Evolutionary conservation across 1,140 invertebrate species (phyloP).

Genomic region (Drosophila pruinosa): DNA sequence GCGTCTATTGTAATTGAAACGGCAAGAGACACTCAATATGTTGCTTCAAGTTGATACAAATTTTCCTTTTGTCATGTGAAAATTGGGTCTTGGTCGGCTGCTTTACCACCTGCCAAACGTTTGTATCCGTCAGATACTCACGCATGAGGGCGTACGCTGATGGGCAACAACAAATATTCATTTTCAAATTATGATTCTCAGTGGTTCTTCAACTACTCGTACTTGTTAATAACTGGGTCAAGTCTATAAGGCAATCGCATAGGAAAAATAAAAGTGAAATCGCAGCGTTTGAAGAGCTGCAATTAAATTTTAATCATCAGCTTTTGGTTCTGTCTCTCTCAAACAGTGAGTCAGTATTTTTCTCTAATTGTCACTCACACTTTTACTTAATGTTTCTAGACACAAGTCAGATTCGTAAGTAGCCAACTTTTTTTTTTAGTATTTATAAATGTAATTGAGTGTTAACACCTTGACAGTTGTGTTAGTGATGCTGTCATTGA

Average conservation of each 20-base stretch:
- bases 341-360: background rate
- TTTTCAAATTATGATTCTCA: slow-evolving; percentile 62
- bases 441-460: slow-evolving; percentile 24
- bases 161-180: slow-evolving; percentile 42
- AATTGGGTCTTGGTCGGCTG: slow-evolving; percentile 75
- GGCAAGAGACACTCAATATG: slow-evolving; percentile 57
- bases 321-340: slow-evolving; percentile 14
- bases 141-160: slow-evolving; percentile 61
- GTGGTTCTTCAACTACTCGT: slow-evolving; percentile 35
- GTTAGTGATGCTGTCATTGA: slow-evolving; percentile 22
- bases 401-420: slow-evolving; percentile 35
- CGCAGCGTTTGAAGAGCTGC: slow-evolving; percentile 54
- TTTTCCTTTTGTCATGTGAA: slow-evolving; percentile 65
- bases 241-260: slow-evolving; percentile 49
- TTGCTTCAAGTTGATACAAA: slow-evolving; percentile 42
- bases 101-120: slow-evolving; percentile 11
- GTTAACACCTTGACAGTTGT: slow-evolving; percentile 33
- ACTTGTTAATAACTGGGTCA: slow-evolving; percentile 56
- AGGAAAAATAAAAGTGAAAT: slow-evolving; percentile 56
- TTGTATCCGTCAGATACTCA: slow-evolving; percentile 36
- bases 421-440: slow-evolving; percentile 45
- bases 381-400: slow-evolving; percentile 55
- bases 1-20: slow-evolving; percentile 61
- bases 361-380: slow-evolving; percentile 69
- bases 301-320: slow-evolving; percentile 72